A percentile compares a stretch with the other conserved stretches of the same genome.
Conservation (phyloP, 1,140 invertebrate species). For the Cyrtorhinus lividipennis region DNA sequence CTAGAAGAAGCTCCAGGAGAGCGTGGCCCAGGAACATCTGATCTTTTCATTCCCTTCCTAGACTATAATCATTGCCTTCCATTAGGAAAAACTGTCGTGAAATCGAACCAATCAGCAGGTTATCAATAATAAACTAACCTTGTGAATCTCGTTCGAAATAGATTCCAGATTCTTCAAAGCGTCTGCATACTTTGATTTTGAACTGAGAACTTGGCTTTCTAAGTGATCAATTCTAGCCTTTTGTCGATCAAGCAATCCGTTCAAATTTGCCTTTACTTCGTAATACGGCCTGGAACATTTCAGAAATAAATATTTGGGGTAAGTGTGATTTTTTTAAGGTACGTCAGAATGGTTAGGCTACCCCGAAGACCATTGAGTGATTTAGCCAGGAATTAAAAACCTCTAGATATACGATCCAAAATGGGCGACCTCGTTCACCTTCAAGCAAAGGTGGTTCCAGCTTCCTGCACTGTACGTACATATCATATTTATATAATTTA, state of each 20-base stretch:
- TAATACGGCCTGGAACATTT: slow-evolving; percentile 46
- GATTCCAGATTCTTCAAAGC: slow-evolving; percentile 38
- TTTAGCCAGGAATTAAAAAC: too few relatives aligned
- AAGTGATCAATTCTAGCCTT: slow-evolving; percentile 35
- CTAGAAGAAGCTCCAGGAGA: neutral
- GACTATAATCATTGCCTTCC: neutral
- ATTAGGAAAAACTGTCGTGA: neutral
- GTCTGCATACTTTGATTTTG: slow-evolving; percentile 38
- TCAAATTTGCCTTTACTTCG: slow-evolving; percentile 41
- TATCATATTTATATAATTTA: too few relatives aligned
- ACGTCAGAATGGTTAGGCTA: too few relatives aligned
- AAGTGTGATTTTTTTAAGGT: too few relatives aligned
- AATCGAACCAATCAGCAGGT: neutral
- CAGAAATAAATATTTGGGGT: too few relatives aligned
- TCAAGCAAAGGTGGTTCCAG: too few relatives aligned
- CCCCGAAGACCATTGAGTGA: too few relatives aligned
- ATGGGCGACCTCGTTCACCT: too few relatives aligned
- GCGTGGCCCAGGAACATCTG: neutral
- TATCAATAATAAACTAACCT: slow-evolving; percentile 22
- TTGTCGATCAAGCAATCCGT: slow-evolving; percentile 40
- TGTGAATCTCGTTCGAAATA: slow-evolving; percentile 44
- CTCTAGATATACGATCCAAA: too few relatives aligned
- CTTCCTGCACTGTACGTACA: too few relatives aligned
- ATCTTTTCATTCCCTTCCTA: neutral
- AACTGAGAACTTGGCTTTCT: slow-evolving; percentile 29